Conservation (phyloP, 53 echinoderm and acorn worm genomes). For the Echinometra lucunter region DNA sequence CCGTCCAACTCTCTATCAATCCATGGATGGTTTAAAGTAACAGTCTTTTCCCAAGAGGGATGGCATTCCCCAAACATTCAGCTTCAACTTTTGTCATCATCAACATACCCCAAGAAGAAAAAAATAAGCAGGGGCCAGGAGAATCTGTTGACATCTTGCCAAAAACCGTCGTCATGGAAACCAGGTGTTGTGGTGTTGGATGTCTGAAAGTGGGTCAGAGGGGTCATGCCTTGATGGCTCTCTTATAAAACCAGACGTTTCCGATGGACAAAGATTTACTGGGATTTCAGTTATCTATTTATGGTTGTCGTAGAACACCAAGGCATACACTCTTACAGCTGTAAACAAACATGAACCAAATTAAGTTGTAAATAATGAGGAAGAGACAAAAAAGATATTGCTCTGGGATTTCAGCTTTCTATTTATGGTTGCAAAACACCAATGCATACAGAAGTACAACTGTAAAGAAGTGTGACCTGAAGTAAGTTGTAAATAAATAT, state of each 20-base stretch:
- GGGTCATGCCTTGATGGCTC: conserved; percentile 62
- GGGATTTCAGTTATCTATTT: neutral
- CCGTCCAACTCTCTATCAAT: neutral
- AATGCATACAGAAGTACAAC: no score
- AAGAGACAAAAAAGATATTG: neutral
- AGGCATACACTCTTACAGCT: neutral
- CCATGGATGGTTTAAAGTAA: conserved; percentile 12
- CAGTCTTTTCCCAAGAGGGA: neutral
- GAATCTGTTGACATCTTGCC: conserved; percentile 56
- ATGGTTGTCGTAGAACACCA: neutral
- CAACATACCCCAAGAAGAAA: conserved; percentile 38
- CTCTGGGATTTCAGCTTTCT: no score
- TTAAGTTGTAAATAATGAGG: neutral
- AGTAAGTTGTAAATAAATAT: no score
- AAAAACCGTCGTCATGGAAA: conserved; percentile 56
- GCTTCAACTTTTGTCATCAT: conserved; percentile 49
- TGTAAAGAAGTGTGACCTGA: no score
- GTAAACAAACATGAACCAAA: neutral
- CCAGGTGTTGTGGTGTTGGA: conserved; percentile 60
- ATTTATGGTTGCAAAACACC: no score
- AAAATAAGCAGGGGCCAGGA: neutral
- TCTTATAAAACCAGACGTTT: conserved; percentile 57
- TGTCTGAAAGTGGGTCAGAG: conserved; percentile 51
- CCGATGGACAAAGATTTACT: conserved; percentile 45
- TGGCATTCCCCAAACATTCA: conserved; percentile 42